These are phyloP conservation scores for Hippasteria phrygiana DNA, from an alignment of 53 echinoderm and acorn worm species.

Conservation along the genomic window DNA sequence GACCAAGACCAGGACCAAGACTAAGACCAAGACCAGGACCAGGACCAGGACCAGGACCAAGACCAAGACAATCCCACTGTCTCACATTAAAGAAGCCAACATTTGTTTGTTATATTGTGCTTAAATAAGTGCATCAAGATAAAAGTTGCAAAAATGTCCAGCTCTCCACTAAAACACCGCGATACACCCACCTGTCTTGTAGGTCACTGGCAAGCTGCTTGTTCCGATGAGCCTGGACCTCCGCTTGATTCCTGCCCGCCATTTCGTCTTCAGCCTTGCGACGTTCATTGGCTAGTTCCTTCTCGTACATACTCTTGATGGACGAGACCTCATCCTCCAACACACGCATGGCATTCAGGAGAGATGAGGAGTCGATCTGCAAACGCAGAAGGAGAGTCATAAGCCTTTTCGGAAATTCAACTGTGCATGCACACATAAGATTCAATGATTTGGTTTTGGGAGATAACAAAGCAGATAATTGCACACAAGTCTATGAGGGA, in stretches of 20 bases:
- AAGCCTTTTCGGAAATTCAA: not conserved
- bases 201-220: constrained; percentile 81
- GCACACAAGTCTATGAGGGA: no score
- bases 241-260: constrained; percentile 74
- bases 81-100: no score
- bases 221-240: constrained; percentile 85
- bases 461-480: no score
- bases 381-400: not conserved
- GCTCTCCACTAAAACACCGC: not conserved
- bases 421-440: no score
- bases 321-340: constrained; percentile 89
- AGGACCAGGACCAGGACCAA: no score
- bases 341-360: constrained; percentile 90
- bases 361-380: constrained; percentile 92
- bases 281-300: constrained; percentile 82
- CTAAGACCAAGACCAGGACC: no score
- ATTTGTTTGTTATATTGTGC: no score
- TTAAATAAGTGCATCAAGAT: no score
- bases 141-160: not conserved
- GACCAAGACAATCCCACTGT: no score
- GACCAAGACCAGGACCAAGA: no score
- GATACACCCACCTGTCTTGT: constrained; percentile 81
- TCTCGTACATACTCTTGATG: constrained; percentile 92
- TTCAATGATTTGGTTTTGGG: no score
- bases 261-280: constrained; percentile 82